phyloP scores from a whole-genome alignment of 37 sponge, comb jelly and placozoan genomes.

The Aphrocallistes beatrix region DNA sequence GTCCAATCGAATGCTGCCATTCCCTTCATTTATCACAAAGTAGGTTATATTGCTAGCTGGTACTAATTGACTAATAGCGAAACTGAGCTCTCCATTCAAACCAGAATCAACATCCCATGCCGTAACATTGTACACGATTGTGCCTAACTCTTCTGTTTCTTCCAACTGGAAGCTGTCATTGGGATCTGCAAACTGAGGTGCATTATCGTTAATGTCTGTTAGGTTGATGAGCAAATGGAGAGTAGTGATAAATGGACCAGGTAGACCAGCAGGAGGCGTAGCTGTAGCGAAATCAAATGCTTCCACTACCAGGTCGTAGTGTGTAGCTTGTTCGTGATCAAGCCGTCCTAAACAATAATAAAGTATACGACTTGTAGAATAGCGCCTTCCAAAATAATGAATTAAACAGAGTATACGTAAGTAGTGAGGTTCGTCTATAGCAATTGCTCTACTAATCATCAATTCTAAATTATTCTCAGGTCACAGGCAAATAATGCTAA shows the following conservation, averaged over 20 bases:
- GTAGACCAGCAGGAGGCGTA: not conserved
- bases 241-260: not conserved
- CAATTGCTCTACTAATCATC: too few relatives aligned
- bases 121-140: not conserved
- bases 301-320: slow-evolving; percentile 8
- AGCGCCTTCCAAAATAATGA: too few relatives aligned
- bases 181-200: not conserved
- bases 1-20: slow-evolving; percentile 12
- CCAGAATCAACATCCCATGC: not conserved
- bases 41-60: not conserved
- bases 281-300: not conserved
- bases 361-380: too few relatives aligned
- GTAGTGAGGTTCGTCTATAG: too few relatives aligned
- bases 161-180: not conserved
- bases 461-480: too few relatives aligned
- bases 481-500: too few relatives aligned
- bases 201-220: slow-evolving; percentile 18
- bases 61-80: not conserved
- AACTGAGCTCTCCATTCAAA: not conserved
- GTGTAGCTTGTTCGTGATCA: not conserved
- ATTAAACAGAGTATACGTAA: too few relatives aligned
- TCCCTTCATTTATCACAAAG: not conserved
- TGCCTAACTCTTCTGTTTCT: not conserved
- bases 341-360: not conserved
- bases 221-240: not conserved